A percentile compares a stretch with the other conserved stretches of the same genome.
phyloP scores from a whole-genome alignment of 2,888 invertebrate species.

The Diplazon laetatorius region DNA sequence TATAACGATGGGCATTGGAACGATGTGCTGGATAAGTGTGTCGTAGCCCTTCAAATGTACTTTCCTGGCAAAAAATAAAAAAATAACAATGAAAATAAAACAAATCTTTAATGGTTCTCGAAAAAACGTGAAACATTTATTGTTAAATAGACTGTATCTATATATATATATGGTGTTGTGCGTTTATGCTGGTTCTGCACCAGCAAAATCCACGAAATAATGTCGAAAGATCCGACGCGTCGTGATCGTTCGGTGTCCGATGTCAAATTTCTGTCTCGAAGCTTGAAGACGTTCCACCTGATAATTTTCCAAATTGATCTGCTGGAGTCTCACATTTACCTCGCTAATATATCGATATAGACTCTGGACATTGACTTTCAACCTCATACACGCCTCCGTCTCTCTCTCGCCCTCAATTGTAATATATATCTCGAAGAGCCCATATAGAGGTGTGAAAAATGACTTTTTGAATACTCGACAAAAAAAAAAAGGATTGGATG shows the following conservation, averaged over 20 bases:
- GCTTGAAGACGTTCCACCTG: constrained; percentile 18
- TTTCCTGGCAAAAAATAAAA: no score
- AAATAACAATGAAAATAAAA: no score
- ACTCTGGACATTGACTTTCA: background rate
- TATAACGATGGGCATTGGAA: no score
- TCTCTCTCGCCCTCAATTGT: constrained; percentile 19
- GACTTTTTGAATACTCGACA: background rate
- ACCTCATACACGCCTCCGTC: background rate
- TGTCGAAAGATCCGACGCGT: background rate
- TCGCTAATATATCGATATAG: constrained; percentile 15
- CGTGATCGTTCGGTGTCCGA: constrained; percentile 33
- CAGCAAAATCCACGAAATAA: constrained; percentile 1
- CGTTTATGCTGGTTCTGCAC: constrained; percentile 7
- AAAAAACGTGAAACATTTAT: no score
- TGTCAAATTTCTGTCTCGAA: constrained; percentile 55
- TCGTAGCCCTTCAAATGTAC: no score
- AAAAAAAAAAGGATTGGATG: constrained; percentile 3
- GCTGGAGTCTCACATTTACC: constrained; percentile 6
- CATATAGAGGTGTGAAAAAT: constrained; percentile 23
- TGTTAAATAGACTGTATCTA: no score
- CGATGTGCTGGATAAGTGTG: no score
- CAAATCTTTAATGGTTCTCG: no score
- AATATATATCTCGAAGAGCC: constrained; percentile 25
- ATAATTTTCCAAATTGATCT: constrained; percentile 53
- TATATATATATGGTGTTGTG: constrained; percentile 8